These are phyloP conservation scores for Machimus rusticus DNA, from an alignment of 2,888 invertebrate genomes.

Conservation along the genomic window DNA sequence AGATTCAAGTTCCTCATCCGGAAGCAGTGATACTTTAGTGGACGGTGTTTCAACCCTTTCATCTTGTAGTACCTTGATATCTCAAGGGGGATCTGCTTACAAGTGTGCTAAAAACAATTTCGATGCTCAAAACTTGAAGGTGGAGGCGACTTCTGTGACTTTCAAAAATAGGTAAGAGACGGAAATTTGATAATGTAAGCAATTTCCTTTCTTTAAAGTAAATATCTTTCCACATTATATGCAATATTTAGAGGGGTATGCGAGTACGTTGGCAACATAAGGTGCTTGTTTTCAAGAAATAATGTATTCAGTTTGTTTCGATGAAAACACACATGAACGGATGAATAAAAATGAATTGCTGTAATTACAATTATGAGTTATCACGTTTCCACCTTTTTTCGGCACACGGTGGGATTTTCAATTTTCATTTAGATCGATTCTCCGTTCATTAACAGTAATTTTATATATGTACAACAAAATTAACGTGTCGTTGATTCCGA, in stretches of 20 bases:
- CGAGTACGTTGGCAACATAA: not conserved
- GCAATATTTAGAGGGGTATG: not conserved
- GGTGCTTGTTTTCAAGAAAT: not conserved
- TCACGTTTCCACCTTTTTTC: not conserved
- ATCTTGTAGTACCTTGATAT: slow-evolving; percentile 67
- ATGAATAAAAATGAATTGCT: not conserved
- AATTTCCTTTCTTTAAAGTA: not conserved
- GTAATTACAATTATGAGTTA: not conserved
- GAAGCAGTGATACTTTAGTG: slow-evolving; percentile 50
- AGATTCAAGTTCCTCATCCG: slow-evolving; percentile 48
- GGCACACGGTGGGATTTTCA: not conserved
- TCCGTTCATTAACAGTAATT: not conserved
- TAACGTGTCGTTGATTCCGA: not conserved
- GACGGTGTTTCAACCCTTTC: slow-evolving; percentile 56
- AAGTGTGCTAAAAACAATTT: slow-evolving; percentile 60
- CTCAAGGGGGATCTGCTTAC: slow-evolving; percentile 66
- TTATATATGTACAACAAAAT: not conserved
- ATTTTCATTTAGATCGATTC: not conserved
- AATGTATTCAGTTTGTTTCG: not conserved
- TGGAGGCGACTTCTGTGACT: not conserved
- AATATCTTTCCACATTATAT: not conserved
- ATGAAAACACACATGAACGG: not conserved
- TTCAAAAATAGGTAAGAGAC: slow-evolving; percentile 28
- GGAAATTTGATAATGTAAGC: not conserved
- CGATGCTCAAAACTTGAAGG: not conserved